A percentile compares a stretch with the other conserved stretches of the same genome.
Evolutionary conservation across 2,888 invertebrate genomes (phyloP).

Genomic region (Caenorhabditis sp.): DNA sequence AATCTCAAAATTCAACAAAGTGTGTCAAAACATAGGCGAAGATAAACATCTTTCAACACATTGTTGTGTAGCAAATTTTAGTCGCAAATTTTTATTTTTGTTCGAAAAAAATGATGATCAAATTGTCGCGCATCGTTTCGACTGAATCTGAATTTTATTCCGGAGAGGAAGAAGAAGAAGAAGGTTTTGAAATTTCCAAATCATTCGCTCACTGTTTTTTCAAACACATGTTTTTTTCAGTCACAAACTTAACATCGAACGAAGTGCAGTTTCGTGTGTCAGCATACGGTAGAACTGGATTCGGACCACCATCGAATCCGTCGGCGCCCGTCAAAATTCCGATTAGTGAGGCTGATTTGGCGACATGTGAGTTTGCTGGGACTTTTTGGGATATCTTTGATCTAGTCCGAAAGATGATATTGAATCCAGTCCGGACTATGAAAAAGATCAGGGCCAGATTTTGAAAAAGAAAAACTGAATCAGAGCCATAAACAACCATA

Average conservation of each 20-base stretch:
- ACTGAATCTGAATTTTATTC: not conserved
- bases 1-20: conserved; percentile 8
- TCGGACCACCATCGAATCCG: conserved; percentile 65
- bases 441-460: too few relatives aligned
- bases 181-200: not conserved
- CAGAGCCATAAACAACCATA: too few relatives aligned
- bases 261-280: conserved; percentile 69
- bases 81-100: not conserved
- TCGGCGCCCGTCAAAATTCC: conserved; percentile 61
- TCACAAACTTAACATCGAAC: conserved; percentile 49
- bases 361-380: conserved; percentile 23
- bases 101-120: not conserved
- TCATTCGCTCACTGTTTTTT: too few relatives aligned
- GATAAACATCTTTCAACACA: not conserved
- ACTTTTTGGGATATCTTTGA: not conserved
- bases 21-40: not conserved
- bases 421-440: too few relatives aligned
- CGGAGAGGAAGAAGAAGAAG: not conserved
- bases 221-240: too few relatives aligned
- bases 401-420: too few relatives aligned
- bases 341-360: conserved; percentile 32
- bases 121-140: not conserved
- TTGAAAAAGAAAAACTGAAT: too few relatives aligned
- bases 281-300: conserved; percentile 68
- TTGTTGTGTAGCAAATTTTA: not conserved